Base-by-base conservation (phyloP, 1,140 invertebrate genomes). In the Drosophila navojoa region DNA sequence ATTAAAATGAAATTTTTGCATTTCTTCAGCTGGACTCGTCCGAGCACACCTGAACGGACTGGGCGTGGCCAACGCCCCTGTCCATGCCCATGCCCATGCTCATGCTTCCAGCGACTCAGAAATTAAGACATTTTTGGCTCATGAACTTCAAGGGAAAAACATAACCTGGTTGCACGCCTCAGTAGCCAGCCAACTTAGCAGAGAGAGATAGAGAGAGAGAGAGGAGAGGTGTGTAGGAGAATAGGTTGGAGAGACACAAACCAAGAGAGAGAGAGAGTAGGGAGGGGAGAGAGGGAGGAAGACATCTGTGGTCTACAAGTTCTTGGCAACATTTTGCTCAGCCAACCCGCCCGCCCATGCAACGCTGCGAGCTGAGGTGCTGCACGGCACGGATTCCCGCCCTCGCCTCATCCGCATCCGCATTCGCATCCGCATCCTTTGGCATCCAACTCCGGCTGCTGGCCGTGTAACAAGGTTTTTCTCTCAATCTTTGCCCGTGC, bases 101-200 rank as follows among this genome's bases (percentile, higher is more conserved):
- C 49, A 50, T 44, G 9, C 74, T 57, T 71, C 74, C 69, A 74
- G 38, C 16, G 22, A 15, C 35, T 81, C 53, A 54, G 81, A 76
- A 86, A 85, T 86, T 87, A 86, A 86, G 81, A 86, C 75, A 85
- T 86, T 85, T 85, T 85, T 45, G 75, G 81, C 86, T 87, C 63
- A 67, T 81, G 61, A 72, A 86, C 82, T 87, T 86, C 75, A 81
- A 85, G 86, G 74, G 69, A 76, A 71, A 49, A 45, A 62, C 22
- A 27, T 38, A 38, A 38, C 35, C 67, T 84, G 76, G 60, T 63
- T 66, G 69, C 61, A 77, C 68, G 69, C 70, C 45, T 57, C 57
- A 66, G 77, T 60, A 11, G 57, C 40, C 40, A 42, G n/a, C 40
- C 40, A 42, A 42, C 35, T 38, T 38, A 38, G 35, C 35, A 38